These are phyloP conservation scores for Achroia grisella DNA, from an alignment of 1,140 invertebrate species.

Conservation along the genomic window DNA sequence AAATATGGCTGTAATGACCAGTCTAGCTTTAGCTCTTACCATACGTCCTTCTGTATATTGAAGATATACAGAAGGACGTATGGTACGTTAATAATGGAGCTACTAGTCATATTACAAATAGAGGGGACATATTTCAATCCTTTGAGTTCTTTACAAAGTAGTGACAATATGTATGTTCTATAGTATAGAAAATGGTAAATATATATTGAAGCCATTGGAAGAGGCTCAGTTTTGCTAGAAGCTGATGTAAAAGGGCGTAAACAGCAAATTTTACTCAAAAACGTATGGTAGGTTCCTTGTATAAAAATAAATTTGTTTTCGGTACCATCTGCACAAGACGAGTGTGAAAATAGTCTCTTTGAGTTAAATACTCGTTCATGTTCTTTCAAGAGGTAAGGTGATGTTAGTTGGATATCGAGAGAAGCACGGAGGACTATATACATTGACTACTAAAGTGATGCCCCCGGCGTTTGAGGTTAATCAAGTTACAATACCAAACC, in stretches of 20 bases:
- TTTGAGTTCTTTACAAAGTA: not conserved
- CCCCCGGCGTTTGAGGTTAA: no score
- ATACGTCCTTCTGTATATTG: no score
- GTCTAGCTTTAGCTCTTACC: no score
- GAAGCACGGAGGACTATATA: not conserved
- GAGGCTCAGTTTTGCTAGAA: not conserved
- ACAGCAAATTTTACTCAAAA: not conserved
- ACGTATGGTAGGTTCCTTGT: conserved; percentile 5
- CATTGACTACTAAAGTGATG: no score
- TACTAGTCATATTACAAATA: not conserved
- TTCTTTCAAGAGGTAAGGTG: not conserved
- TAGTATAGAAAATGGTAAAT: no score
- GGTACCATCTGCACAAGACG: conserved; percentile 9
- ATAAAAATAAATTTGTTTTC: conserved; percentile 16
- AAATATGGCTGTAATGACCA: no score
- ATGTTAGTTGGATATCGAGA: not conserved
- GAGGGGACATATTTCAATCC: not conserved
- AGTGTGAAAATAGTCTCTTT: conserved; percentile 3
- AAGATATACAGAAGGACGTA: not conserved
- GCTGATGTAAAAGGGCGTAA: not conserved
- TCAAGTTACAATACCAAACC: not conserved
- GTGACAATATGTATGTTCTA: no score
- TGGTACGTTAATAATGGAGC: conserved; percentile 5
- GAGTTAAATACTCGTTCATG: not conserved
- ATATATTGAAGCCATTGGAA: not conserved